Evolutionary conservation across 2,797 vertebrate species (phyloP), one percentile per base, ranked within the genome.

Genomic region (Alauda arvensis): DNA sequence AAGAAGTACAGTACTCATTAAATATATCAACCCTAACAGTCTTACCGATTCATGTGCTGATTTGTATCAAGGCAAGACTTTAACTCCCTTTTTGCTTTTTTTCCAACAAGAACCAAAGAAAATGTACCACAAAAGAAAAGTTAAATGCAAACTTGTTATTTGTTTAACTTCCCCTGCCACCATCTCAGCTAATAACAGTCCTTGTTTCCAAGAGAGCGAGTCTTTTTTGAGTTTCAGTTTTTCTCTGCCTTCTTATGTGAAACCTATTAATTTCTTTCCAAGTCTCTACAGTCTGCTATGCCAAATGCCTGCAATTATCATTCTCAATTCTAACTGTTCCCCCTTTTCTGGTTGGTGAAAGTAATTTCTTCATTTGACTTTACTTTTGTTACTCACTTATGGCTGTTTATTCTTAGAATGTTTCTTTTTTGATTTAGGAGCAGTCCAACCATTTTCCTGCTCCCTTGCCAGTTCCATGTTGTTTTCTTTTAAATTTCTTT

Each of bases 211-310:
- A 65, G 12, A 83, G 42, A 68, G 18, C 60, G 62, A 89, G 71
- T 88, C 37, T 53, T 91, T 85, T 91, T 46, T 48, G 42, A 89
- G 67, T 23, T 59, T 93, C 60, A 88, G 71, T 51, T 82, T 88
- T 83, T 46, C 34, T 77, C 78, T 51, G 48, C 53, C 29, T 85
- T 52, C 65, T 72, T 57, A 61, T 53, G 72, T 85, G 89, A 95
- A 94, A 89, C 59, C 72, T 67, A 88, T 91, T 94, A 46, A 94
- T 91, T 93, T 93, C n/a, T 81, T 69, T 79, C 72, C 72, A 74
- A 77, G 17, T 51, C 69, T 71, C 69, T 59, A 66, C 20, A 81
- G 52, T 77, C 72, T 53, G 60, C 61, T 77, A 92, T 77, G 89
- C 80, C 86, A 93, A 95, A 53, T 79, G 48, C 4, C 49, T 51